Conservation (phyloP, 2,888 invertebrate genomes). For the Lymantria dispar region DNA sequence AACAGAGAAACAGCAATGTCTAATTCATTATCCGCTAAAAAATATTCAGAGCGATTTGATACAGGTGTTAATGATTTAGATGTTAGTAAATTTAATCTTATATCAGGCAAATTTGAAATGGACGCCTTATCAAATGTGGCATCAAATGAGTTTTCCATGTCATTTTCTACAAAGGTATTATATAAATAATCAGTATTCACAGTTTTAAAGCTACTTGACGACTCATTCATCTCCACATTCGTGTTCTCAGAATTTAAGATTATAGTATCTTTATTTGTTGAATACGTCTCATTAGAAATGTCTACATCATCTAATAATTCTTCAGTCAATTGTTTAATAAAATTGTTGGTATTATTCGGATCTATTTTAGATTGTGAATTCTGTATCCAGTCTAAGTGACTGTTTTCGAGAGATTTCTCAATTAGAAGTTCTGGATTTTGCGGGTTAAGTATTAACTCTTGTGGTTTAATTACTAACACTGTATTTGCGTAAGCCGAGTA, state of each 20-base stretch:
- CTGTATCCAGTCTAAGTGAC: conserved; percentile 31
- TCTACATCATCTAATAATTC: conserved; percentile 47
- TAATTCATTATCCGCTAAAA: conserved; percentile 49
- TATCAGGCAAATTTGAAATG: conserved; percentile 31
- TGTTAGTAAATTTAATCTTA: conserved; percentile 35
- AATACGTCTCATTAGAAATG: conserved; percentile 30
- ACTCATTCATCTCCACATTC: conserved; percentile 24
- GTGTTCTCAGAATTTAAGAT: conserved; percentile 29
- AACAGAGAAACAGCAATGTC: conserved; percentile 14
- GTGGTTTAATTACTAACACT: conserved; percentile 35
- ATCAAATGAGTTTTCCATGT: conserved; percentile 40
- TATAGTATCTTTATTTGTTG: conserved; percentile 30
- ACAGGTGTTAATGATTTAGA: conserved; percentile 50
- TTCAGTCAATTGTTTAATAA: conserved; percentile 49
- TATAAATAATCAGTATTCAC: conserved; percentile 34
- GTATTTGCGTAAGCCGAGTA: conserved; percentile 30
- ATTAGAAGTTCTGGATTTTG: conserved; percentile 4
- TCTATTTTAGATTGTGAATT: conserved; percentile 23
- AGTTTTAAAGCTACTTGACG: conserved; percentile 41
- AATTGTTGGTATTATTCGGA: conserved; percentile 22
- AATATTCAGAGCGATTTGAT: conserved; percentile 57
- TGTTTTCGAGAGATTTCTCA: conserved; percentile 22
- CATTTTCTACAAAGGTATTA: conserved; percentile 28
- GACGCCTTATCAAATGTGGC: conserved; percentile 43
- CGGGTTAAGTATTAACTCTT: conserved; percentile 4